Conservation (phyloP, 2,888 invertebrate species). For the Zygaena filipendulae region DNA sequence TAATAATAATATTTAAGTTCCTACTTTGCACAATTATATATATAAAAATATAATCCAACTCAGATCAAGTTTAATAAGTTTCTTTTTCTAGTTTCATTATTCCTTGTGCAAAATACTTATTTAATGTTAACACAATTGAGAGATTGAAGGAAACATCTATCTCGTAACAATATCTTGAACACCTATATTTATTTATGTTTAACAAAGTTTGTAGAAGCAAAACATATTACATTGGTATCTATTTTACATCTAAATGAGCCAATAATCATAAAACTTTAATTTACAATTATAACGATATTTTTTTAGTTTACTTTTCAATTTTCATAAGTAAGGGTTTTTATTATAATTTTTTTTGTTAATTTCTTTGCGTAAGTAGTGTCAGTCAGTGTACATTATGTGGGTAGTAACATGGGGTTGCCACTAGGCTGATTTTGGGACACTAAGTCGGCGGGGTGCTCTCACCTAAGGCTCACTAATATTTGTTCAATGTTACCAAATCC, state of each 20-base stretch:
- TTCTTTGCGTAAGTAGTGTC: conserved; percentile 14
- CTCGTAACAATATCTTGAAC: conserved; percentile 65
- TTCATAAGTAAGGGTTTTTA: conserved; percentile 45
- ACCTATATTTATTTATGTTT: conserved; percentile 55
- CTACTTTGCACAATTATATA: conserved; percentile 61
- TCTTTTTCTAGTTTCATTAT: too few relatives aligned
- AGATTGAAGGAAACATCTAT: conserved; percentile 60
- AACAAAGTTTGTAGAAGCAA: conserved; percentile 62
- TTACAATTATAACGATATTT: conserved; percentile 63
- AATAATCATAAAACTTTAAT: conserved; percentile 59
- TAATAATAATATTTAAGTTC: conserved; percentile 65
- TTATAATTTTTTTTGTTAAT: conserved; percentile 19
- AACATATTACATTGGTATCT: conserved; percentile 51
- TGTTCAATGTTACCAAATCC: conserved; percentile 47
- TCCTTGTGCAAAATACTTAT: conserved; percentile 65
- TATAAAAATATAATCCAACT: conserved; percentile 67
- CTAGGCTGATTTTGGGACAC: conserved; percentile 31
- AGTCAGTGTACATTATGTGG: conserved; percentile 16
- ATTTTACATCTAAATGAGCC: conserved; percentile 58
- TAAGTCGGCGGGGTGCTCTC: conserved; percentile 43
- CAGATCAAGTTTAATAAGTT: conserved; percentile 63
- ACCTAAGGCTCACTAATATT: conserved; percentile 59
- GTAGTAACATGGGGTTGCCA: conserved; percentile 8
- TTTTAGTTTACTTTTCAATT: conserved; percentile 38
- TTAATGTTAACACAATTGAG: conserved; percentile 56